Base-by-base conservation (phyloP, 2,888 invertebrate genomes). In the Dynastes hyllus region DNA sequence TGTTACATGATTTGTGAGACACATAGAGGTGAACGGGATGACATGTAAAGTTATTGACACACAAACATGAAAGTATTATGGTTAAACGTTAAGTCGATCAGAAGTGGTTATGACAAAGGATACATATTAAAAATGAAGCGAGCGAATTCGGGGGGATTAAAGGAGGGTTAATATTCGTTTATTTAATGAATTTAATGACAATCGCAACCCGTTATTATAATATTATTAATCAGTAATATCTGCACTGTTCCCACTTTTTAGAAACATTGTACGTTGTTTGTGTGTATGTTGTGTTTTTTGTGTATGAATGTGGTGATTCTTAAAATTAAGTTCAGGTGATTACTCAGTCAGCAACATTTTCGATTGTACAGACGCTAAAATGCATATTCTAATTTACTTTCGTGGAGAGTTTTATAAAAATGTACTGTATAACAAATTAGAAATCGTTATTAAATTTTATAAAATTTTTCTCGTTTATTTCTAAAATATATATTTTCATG, bases 31-130 rank as follows among this genome's bases (percentile, higher is more conserved):
- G 37, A 75, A 50, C 8, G 27, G 61, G 76, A 80, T 80, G 78
- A 66, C 79, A 70, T 81, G 70, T 37, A 80, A 79, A 79, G 81
- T 81, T 71, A 78, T 63, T 81, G 66, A 79, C 80, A 79, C 78
- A 81, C 76, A 66, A 67, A 76, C 27, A 77, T 79, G 67, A 53
- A 22, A 53, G 22, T 40, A 66, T 53, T 73, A 61, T 11, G 32
- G 73, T 75, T 75, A 75, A 75, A 75, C n/a, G 50, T 75, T 61
- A 75, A 50, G 61, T 55, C 50, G 50, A 75, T 61, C 6, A 51
- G 50, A 51, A 29, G 32, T 27, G 51, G 22, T 51, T 13, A 13
- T 29, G n/a, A 51, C 51, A 22, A 45, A 22, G 66, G 66, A 22
- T 45, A 40, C n/a, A 16, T 50, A 69, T 50, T 29, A 22, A 51